Base-by-base conservation (phyloP, 2,797 vertebrate species). In the Loriculus beryllinus region DNA sequence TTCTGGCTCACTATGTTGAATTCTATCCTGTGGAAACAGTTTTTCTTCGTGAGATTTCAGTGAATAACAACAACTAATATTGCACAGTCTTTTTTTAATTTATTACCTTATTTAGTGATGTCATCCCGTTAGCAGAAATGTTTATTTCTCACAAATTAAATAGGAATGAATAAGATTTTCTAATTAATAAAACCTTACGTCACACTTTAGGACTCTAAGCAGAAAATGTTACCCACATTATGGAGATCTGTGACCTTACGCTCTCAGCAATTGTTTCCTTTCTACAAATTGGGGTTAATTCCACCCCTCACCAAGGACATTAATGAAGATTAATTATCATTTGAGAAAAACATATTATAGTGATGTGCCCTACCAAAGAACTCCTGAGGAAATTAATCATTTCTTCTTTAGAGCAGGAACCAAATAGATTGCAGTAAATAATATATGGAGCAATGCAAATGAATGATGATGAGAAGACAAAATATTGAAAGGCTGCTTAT, bases 261-360 rank as follows among this genome's bases (percentile, higher is more conserved):
- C 31, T 69, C 21, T 49, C 56, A 17, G 33, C 64, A 74, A 63
- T 60, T 57, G 10, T 42, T 91, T 82, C 57, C 51, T 68, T 64
- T 52, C 78, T 62, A 82, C 49, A 80, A 74, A 93, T 63, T 31
- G 19, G 33, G 35, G 83, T 82, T 86, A 93, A 88, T 90, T 88
- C 33, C 42, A 70, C 19, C 29, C 56, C 51, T 86, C 49, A 39
- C 49, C 60, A 62, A 71, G 33, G 17, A 72, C 68, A 37, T 64
- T 88, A 90, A 90, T 20, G 56, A 95, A 82, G 86, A 95, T 88
- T 79, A 91, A 95, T 96, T 92, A 90, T 49, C 37, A 11, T 86
- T 94, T 82, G 77, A 39, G 21, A 85, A 93, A 93, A 92, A 88
- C 45, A 80, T 77, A 82, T 51, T 79, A 86, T 35, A 92, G 64